These are phyloP conservation scores for Notarius quadriscutis DNA, from an alignment of 2,113 vertebrate genomes.

Conservation along the genomic window DNA sequence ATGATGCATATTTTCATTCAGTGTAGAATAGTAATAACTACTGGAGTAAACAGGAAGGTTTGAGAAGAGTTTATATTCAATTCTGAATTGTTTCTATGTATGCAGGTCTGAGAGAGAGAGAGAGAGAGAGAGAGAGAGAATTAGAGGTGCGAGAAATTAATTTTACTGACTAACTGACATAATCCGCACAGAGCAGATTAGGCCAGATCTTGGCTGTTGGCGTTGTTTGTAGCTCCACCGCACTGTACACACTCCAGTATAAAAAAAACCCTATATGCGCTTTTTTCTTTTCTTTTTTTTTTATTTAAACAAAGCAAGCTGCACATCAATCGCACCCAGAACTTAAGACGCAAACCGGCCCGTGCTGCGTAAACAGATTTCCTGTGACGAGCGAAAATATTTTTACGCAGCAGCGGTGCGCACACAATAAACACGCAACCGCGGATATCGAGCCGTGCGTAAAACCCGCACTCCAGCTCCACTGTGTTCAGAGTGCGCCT, in stretches of 20 bases:
- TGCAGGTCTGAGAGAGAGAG: not conserved
- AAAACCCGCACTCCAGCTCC: not conserved
- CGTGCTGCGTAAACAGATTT: not conserved
- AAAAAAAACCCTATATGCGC: not conserved
- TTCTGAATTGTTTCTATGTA: not conserved
- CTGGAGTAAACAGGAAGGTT: not conserved
- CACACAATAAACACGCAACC: not conserved
- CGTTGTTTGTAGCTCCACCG: not conserved
- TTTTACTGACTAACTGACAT: conserved; percentile 9
- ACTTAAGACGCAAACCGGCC: not conserved
- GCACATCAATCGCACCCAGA: not conserved
- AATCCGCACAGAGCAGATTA: not conserved
- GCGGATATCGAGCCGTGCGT: not conserved
- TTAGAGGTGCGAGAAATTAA: conserved; percentile 10
- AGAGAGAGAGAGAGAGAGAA: not conserved
- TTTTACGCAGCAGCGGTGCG: not conserved
- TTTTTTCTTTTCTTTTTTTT: not conserved
- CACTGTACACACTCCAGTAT: not conserved
- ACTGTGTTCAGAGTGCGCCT: not conserved
- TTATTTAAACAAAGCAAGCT: not conserved
- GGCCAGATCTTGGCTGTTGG: not conserved
- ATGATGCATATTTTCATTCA: not conserved
- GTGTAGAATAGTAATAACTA: not conserved
- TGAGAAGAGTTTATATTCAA: not conserved
- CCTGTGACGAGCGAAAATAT: not conserved